Base-by-base conservation (phyloP, 2,797 vertebrate species). In the Anabas testudineus region DNA sequence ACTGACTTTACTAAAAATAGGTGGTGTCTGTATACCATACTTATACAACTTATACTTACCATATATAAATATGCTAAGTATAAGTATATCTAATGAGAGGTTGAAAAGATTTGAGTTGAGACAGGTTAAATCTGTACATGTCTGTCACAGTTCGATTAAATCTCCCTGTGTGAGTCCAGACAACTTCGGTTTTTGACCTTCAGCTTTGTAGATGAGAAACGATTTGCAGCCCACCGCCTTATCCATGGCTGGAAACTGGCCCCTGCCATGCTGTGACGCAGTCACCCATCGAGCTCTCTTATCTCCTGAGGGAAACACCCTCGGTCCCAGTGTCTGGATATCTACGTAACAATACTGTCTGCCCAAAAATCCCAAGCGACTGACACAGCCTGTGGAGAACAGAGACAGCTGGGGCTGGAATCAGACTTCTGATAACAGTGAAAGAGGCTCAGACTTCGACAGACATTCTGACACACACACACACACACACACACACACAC, bases 241-340 rank as follows among this genome's bases (percentile, higher is more conserved):
- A 65, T 70, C 65, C 51, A 19, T 3, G 10, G 57, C 79, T 74
- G 53, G 45, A 83, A 59, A 57, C 46, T 15, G 57, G 63, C 52
- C 62, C 53, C 37, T 51, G 48, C 59, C 78, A 42, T 1, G 76
- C 81, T 69, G 65, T 3, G 66, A 81, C 41, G 63, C 76, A 78
- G 77, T 85, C 76, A 79, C 85, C 81, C 81, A 74, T 81, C 34
- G 24, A 63, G 81, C 72, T 81, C 62, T 49, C 57, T 78, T 74
- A 82, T 87, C 76, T 87, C 82, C 76, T 67, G 1, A 46, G 83
- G 80, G 83, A 84, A 82, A 76, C 64, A 62, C 76, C 74, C 67
- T 82, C 68, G 48, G 69, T 42, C 80, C 79, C 61, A 79, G 68
- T 81, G 78, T 84, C 81, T 83, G 74, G 74, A 79, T 78, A 79